These are phyloP conservation scores for Cyrtonyx montezumae DNA, from an alignment of 2,113 vertebrate genomes.

Conservation along the genomic window DNA sequence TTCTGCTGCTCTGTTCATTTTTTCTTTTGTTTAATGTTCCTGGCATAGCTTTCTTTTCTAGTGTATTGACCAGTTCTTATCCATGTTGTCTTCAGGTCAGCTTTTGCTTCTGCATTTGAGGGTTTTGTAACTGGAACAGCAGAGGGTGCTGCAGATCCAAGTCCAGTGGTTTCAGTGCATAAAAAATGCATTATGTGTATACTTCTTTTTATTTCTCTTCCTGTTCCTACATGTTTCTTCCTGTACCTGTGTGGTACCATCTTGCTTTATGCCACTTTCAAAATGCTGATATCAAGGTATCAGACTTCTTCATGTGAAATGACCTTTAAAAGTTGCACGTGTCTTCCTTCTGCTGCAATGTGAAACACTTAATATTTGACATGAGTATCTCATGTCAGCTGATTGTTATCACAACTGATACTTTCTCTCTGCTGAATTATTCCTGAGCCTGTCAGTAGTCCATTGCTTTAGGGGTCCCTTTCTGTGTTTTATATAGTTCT, in stretches of 20 bases:
- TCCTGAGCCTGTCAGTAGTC: background rate
- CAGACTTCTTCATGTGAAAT: background rate
- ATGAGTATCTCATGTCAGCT: background rate
- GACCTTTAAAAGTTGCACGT: background rate
- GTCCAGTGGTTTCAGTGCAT: background rate
- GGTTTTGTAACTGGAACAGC: background rate
- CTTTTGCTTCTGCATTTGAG: background rate
- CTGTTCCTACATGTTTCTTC: background rate
- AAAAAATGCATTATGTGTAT: rapidly evolving
- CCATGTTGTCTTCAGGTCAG: background rate
- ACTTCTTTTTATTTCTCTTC: background rate
- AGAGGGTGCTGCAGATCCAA: slow-evolving; percentile 30
- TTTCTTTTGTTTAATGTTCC: background rate
- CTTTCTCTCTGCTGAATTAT: background rate
- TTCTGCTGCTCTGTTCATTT: background rate
- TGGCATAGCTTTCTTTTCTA: background rate
- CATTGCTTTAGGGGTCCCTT: background rate
- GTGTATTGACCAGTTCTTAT: background rate
- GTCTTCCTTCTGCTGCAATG: background rate
- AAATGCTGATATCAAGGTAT: background rate
- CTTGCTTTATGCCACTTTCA: background rate
- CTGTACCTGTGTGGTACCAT: background rate
- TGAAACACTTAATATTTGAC: background rate
- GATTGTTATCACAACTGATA: background rate
- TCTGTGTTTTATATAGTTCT: background rate